Percentiles rank a stretch among this genome's conserved stretches.
Conservation (phyloP, 2,113 vertebrate genomes). For the Eulemur macaco region DNA sequence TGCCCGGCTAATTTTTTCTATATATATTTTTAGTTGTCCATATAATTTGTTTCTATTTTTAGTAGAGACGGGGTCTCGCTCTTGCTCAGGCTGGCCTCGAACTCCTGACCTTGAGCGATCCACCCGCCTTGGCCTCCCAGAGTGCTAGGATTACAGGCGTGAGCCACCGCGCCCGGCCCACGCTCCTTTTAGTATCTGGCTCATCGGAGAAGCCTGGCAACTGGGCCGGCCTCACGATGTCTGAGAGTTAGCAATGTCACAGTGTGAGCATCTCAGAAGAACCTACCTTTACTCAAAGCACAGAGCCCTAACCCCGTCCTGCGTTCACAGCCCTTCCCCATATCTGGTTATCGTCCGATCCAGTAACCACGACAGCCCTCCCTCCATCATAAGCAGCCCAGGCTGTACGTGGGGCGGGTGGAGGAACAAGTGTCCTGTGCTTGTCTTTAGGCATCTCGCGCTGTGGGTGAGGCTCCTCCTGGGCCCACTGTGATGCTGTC, state of each 20-base stretch:
- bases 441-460: not conserved
- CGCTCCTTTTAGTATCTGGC: not conserved
- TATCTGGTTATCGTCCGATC: not conserved
- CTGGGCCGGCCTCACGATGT: not conserved
- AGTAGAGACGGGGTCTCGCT: too few relatives aligned
- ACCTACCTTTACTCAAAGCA: not conserved
- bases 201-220: not conserved
- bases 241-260: not conserved
- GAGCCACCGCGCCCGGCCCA: too few relatives aligned
- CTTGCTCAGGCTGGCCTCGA: too few relatives aligned
- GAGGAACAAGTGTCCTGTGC: not conserved
- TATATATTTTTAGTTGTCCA: too few relatives aligned
- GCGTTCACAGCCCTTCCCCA: not conserved
- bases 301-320: not conserved
- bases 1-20: too few relatives aligned
- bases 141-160: too few relatives aligned
- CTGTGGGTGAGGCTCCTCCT: not conserved
- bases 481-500: not conserved
- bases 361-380: not conserved
- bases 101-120: too few relatives aligned
- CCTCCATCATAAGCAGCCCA: not conserved
- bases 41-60: too few relatives aligned
- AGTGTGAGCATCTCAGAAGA: not conserved
- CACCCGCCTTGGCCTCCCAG: too few relatives aligned
- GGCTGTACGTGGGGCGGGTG: not conserved